These are phyloP conservation scores for Phasianus colchicus DNA, from an alignment of 2,113 vertebrate genomes.

Conservation along the genomic window DNA sequence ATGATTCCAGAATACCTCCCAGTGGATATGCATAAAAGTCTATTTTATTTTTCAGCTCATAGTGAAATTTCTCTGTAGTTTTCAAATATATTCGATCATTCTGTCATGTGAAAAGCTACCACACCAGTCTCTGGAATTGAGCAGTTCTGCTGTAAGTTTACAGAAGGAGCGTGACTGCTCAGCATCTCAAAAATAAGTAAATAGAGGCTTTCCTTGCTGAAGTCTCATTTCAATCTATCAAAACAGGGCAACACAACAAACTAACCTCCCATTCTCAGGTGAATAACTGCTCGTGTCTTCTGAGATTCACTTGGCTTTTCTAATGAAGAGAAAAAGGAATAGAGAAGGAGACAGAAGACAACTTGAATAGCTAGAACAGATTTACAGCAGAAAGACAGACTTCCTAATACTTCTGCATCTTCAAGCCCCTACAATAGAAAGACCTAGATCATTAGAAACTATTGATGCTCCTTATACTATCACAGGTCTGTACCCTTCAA, in stretches of 20 bases:
- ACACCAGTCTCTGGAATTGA: background rate
- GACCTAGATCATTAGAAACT: background rate
- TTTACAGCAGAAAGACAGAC: background rate
- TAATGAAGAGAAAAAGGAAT: background rate
- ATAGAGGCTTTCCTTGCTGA: background rate
- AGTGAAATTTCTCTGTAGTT: background rate
- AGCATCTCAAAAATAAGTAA: background rate
- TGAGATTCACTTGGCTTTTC: background rate
- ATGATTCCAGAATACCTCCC: background rate
- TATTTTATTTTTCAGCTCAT: background rate
- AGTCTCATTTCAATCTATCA: background rate
- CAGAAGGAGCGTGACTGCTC: background rate
- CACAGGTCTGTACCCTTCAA: background rate
- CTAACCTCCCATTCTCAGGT: background rate
- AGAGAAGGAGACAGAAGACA: background rate
- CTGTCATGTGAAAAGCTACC: background rate
- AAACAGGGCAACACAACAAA: background rate
- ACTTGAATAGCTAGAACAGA: background rate
- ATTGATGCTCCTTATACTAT: background rate
- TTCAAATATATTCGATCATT: background rate
- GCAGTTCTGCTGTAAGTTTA: background rate
- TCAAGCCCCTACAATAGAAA: background rate
- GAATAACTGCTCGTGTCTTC: background rate
- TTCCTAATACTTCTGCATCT: background rate
- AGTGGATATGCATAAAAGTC: background rate